Base-by-base conservation (phyloP, 2,113 vertebrate genomes). In the Catharus minimus region DNA sequence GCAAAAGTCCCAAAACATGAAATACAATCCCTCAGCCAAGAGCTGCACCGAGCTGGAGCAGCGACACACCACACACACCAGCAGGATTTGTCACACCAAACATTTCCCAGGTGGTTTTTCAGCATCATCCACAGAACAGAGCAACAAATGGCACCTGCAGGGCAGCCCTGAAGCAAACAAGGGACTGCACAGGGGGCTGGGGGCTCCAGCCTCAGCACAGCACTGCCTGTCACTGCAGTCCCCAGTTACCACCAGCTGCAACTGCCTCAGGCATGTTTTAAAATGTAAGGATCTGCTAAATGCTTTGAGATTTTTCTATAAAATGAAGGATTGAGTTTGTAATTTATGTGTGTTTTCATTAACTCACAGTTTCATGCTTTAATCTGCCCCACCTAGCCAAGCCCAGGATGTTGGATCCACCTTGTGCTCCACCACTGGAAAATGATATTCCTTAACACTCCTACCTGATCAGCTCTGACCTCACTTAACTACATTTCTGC, bases 11-110 rank as follows among this genome's bases (percentile, higher is more conserved):
- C 53, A 33, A 64, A 46, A 4, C 10, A 13, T 61, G 46, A 86
- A 49, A 26, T 0, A 30, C 15, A 49, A 23, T 21, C 8, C 8
- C 43, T 8, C 23, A 64, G 71, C 17, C 74, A 38, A 12, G 39
- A n/a, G 68, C 61, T 88, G 86, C 69, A 24, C 36, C 4, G 1
- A 43, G 52, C 60, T 41, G 30, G 60, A 75, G 52, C 44, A 66
- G 69, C 30, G 32, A 14, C 43, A 57, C 13, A 6, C 3, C 10
- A 3, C n/a, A 1, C 1, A 26, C 1, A 27, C 21, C 21, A 38
- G 62, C 38, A 67, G 53, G 21, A 15, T 6, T 21, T 22, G 52
- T 20, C n/a, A 26, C 38, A 57, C 2, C 75, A 12, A 65, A 44
- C 20, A 0, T 9, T 26, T 19, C 46, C n/a, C 6, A 27, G 41